These are phyloP conservation scores for Oscheius sp. DNA, from an alignment of 2,888 invertebrate genomes.

Conservation along the genomic window DNA sequence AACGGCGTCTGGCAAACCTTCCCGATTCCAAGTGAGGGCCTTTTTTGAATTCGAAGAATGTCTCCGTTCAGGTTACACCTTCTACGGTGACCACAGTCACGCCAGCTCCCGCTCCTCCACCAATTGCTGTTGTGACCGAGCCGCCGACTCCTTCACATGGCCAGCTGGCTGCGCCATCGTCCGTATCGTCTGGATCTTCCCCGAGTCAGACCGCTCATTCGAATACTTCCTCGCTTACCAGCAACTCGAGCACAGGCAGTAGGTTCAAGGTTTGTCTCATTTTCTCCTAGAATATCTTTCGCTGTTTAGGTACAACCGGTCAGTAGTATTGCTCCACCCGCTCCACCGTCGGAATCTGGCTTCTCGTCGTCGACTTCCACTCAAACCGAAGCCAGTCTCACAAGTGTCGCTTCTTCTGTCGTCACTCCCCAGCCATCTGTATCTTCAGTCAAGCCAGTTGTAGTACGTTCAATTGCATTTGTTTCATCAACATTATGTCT, in stretches of 20 bases:
- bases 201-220: conserved; percentile 57
- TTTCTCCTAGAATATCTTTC: background rate
- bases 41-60: background rate
- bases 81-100: conserved; percentile 25
- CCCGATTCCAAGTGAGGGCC: conserved; percentile 47
- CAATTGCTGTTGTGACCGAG: conserved; percentile 32
- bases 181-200: conserved; percentile 50
- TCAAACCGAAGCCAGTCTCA: conserved; percentile 37
- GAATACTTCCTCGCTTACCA: conserved; percentile 52
- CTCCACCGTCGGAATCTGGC: conserved; percentile 50
- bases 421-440: conserved; percentile 17
- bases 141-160: conserved; percentile 36
- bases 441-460: background rate
- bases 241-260: conserved; percentile 44
- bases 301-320: conserved; percentile 44
- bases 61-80: background rate
- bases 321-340: conserved; percentile 19
- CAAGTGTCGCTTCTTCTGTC: conserved; percentile 28
- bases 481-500: background rate
- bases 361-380: conserved; percentile 53
- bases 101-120: conserved; percentile 23
- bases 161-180: conserved; percentile 45
- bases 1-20: conserved; percentile 39
- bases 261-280: conserved; percentile 45
- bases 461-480: background rate